Conservation (phyloP, 2,113 vertebrate species). For the Paracyprichromis sp. region DNA sequence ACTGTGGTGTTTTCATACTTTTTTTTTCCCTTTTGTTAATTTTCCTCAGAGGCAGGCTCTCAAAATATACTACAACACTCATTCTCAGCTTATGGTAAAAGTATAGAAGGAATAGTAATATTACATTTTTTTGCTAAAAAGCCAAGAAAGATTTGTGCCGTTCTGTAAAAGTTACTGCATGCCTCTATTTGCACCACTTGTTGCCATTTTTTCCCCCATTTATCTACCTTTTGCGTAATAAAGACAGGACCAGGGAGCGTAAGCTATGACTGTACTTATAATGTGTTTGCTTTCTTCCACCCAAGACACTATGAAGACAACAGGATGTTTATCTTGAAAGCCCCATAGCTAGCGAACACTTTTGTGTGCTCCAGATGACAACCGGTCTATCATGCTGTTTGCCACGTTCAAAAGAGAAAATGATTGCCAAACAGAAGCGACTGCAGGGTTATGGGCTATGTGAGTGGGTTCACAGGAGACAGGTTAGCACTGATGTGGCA, state of each 20-base stretch:
- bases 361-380: neutral
- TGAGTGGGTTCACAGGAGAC: neutral
- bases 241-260: neutral
- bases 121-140: neutral
- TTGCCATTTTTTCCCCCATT: accelerated
- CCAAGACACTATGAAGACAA: neutral
- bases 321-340: constrained; percentile 2
- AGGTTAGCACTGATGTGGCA: constrained; percentile 1
- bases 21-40: neutral
- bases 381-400: neutral
- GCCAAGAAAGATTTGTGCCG: neutral
- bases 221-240: neutral
- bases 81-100: neutral
- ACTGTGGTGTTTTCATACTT: neutral
- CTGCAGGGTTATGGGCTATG: neutral
- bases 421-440: neutral
- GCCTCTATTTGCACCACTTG: no score
- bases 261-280: neutral
- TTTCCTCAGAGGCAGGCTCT: neutral
- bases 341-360: neutral
- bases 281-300: neutral
- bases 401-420: neutral
- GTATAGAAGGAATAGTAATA: neutral
- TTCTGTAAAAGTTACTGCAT: neutral
- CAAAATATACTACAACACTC: neutral